Conservation (phyloP, 2,113 vertebrate species). For the Leptosomus discolor region DNA sequence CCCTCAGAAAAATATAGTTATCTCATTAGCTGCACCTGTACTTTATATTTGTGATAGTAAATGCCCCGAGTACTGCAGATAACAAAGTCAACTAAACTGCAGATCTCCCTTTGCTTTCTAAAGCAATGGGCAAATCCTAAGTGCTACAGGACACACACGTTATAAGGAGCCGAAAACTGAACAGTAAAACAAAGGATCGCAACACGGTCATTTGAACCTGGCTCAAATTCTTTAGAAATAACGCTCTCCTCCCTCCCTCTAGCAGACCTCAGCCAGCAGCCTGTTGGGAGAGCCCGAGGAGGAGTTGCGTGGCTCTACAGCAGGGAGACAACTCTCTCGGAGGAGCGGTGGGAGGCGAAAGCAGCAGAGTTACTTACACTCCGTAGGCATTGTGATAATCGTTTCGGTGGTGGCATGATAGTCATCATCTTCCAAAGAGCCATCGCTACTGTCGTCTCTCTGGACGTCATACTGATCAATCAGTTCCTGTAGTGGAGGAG, state of each 20-base stretch:
- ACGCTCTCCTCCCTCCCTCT: slow-evolving; percentile 51
- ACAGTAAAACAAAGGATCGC: slow-evolving; percentile 28
- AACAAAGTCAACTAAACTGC: background rate
- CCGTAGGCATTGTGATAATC: slow-evolving; percentile 92
- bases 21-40: background rate
- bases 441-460: slow-evolving; percentile 89
- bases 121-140: background rate
- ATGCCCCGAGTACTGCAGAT: background rate
- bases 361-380: slow-evolving; percentile 84
- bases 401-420: slow-evolving; percentile 94
- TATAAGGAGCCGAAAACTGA: background rate
- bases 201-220: slow-evolving; percentile 25
- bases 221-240: slow-evolving; percentile 58
- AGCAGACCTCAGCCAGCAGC: slow-evolving; percentile 61
- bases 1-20: background rate
- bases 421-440: slow-evolving; percentile 90
- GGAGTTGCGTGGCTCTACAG: slow-evolving; percentile 70
- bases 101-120: slow-evolving; percentile 18
- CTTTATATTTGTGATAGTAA: background rate
- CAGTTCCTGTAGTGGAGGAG: slow-evolving; percentile 93
- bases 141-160: background rate
- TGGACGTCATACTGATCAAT: slow-evolving; percentile 98
- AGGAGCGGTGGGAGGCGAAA: slow-evolving; percentile 43
- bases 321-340: slow-evolving; percentile 55
- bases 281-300: slow-evolving; percentile 72